phyloP scores from a whole-genome alignment of 2,888 invertebrate species.

The Diarsia dahlii region DNA sequence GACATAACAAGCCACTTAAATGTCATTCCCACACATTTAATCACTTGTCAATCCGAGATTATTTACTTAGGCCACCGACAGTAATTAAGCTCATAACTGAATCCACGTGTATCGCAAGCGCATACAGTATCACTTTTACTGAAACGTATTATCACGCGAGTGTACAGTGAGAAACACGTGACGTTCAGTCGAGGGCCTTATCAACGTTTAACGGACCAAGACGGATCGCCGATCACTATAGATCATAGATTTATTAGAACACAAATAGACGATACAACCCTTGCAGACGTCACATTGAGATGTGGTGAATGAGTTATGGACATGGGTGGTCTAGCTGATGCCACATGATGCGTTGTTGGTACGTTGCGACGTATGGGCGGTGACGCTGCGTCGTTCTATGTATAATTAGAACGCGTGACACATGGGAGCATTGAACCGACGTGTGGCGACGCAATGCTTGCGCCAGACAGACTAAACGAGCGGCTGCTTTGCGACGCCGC shows the following conservation, averaged over 20 bases:
- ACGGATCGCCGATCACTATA: slow-evolving; percentile 46
- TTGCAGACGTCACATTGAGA: slow-evolving; percentile 47
- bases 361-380: not conserved
- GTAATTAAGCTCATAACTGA: slow-evolving; percentile 22
- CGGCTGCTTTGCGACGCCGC: too few species aligned
- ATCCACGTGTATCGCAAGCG: slow-evolving; percentile 42
- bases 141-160: slow-evolving; percentile 40
- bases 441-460: not conserved
- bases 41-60: slow-evolving; percentile 17
- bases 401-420: not conserved
- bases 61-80: slow-evolving; percentile 19
- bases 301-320: slow-evolving; percentile 32
- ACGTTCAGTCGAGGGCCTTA: slow-evolving; percentile 31
- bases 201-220: slow-evolving; percentile 43
- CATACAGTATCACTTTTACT: slow-evolving; percentile 48
- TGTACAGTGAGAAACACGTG: slow-evolving; percentile 49
- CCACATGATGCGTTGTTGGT: slow-evolving; percentile 1
- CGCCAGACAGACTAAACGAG: not conserved
- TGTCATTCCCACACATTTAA: slow-evolving; percentile 2
- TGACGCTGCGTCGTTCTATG: not conserved
- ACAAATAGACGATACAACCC: slow-evolving; percentile 46
- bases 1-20: slow-evolving; percentile 11
- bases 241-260: slow-evolving; percentile 43
- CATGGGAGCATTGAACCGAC: not conserved
- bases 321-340: slow-evolving; percentile 1